Base-by-base conservation (phyloP, 2,113 vertebrate species). In the Cochlearius cochlearius region DNA sequence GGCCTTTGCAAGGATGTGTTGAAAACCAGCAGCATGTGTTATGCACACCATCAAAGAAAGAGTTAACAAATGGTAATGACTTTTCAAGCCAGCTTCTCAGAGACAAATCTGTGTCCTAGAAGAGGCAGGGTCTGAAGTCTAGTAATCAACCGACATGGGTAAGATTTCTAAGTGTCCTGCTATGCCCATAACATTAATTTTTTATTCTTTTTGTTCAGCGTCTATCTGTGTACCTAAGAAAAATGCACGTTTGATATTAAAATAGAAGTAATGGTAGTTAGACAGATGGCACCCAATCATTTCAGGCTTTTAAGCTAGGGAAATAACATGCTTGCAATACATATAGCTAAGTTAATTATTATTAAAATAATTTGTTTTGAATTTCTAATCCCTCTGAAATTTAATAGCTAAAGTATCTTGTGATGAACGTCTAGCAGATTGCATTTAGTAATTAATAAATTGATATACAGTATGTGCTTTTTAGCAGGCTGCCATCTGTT, bases 391-490 rank as follows among this genome's bases (percentile, higher is more conserved):
- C 93, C 92, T 96, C 85, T 91, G 95, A 95, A 97, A 97, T 96
- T 82, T 92, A 94, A 92, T 93, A 95, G 82, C 92, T 95, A 82
- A 96, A 96, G 78, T 96, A 92, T 89, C 95, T 95, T 91, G 93
- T 91, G 95, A 90, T 96, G 91, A 97, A 94, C 34, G 26, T 96
- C 94, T 95, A 95, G 96, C 97, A 98, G 96, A 97, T 96, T 97
- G 94, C 92, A 96, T 98, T 96, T 96, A 95, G 94, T 96, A 97
- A 98, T 97, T 97, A 98, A 95, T 98, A 97, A 94, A 96, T 97
- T 97, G 94, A 97, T 96, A 95, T 96, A 95, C 94, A 95, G 94
- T 94, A 18, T 97, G 96, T 96, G 88, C 95, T 96, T 96, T 95
- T 96, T 97, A 95, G 92, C 90, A 97, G 94, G 89, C 84, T 97